Conservation (phyloP, 92 coral and sea anemone genomes). For the Actinostola sp. region DNA sequence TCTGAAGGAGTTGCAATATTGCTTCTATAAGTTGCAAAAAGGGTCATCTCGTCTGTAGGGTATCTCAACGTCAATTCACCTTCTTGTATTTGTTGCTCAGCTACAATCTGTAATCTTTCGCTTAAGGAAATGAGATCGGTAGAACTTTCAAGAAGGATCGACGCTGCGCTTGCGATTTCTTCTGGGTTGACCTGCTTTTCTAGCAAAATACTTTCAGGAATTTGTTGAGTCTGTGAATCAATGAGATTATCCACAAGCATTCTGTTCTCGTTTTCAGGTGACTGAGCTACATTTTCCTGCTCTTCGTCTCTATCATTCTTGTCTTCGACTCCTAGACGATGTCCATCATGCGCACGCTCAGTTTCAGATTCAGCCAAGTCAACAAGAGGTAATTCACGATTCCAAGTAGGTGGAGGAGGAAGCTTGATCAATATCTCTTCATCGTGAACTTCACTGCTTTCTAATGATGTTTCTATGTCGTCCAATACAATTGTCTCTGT, state of each 20-base stretch:
- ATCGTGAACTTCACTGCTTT: neutral
- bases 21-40: constrained; percentile 45
- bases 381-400: constrained; percentile 9
- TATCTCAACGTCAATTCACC: constrained; percentile 37
- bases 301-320: no score
- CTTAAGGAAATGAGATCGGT: constrained; percentile 40
- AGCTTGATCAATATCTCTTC: constrained; percentile 32
- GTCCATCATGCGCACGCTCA: neutral
- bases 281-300: neutral
- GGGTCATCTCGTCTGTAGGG: constrained; percentile 39
- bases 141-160: neutral
- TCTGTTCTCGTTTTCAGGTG: neutral
- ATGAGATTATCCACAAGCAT: no score
- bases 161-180: constrained; percentile 1
- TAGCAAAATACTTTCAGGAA: neutral
- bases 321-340: neutral
- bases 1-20: constrained; percentile 21
- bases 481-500: constrained; percentile 15
- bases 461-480: neutral
- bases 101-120: constrained; percentile 76
- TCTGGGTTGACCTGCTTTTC: neutral
- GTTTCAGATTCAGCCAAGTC: constrained; percentile 2
- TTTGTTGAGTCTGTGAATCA: no score
- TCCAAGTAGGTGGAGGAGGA: constrained; percentile 50
- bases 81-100: constrained; percentile 69